Conservation (phyloP, 2,113 vertebrate genomes). For the Mormyrus iriodes region DNA sequence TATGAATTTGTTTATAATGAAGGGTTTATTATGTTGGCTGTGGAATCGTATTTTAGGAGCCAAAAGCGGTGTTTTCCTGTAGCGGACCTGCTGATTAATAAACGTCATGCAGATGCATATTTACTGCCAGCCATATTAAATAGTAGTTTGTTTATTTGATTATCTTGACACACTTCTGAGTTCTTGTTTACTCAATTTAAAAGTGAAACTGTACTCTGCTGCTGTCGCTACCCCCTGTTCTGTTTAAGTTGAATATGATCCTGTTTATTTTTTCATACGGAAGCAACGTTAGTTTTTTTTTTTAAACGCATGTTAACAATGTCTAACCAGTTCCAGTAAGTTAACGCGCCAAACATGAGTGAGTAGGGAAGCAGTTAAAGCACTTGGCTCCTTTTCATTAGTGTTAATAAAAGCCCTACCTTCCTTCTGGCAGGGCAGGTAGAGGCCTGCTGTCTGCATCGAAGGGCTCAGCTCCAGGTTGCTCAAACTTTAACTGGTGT, state of each 20-base stretch:
- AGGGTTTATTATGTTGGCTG: neutral
- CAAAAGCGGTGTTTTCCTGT: neutral
- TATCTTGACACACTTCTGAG: neutral
- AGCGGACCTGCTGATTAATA: neutral
- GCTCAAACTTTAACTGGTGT: neutral
- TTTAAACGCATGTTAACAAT: neutral
- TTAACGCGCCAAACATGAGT: neutral
- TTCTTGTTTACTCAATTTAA: neutral
- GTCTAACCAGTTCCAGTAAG: neutral
- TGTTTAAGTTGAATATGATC: neutral
- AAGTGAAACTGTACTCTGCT: neutral
- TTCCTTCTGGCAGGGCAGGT: constrained; percentile 5
- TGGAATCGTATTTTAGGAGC: neutral
- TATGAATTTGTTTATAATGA: neutral
- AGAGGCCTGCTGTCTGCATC: neutral
- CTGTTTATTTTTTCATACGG: neutral
- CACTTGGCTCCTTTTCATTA: neutral
- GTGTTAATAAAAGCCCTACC: neutral
- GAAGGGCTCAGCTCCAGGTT: neutral
- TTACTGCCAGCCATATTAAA: constrained; percentile 1
- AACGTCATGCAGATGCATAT: neutral
- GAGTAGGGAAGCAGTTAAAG: neutral
- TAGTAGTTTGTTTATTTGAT: neutral
- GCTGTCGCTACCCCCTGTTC: neutral
- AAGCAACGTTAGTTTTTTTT: neutral